A percentile compares a stretch with the other conserved stretches of the same genome.
These are phyloP conservation scores for Amiota minor DNA, from an alignment of 2,888 invertebrate species.

Conservation along the genomic window DNA sequence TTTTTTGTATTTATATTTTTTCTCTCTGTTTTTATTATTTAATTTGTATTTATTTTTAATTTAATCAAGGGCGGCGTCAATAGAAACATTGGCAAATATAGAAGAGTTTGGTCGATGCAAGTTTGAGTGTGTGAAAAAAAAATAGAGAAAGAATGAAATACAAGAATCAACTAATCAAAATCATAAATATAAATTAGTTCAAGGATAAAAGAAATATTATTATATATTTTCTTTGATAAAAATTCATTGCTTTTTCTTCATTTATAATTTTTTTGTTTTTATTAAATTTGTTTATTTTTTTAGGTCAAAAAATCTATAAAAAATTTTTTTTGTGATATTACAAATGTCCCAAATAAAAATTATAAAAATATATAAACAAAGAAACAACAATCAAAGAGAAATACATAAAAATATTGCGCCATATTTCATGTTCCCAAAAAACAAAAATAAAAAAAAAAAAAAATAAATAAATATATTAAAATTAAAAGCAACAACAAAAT, in stretches of 20 bases:
- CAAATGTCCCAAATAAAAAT: too few relatives aligned
- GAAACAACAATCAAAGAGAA: neutral
- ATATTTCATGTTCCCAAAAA: neutral
- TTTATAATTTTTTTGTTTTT: constrained; percentile 33
- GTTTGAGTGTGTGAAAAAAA: too few relatives aligned
- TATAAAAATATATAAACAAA: neutral
- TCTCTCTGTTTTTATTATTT: constrained; percentile 33
- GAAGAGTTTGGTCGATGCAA: too few relatives aligned
- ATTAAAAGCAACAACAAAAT: neutral
- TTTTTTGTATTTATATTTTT: constrained; percentile 29
- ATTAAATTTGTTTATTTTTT: neutral
- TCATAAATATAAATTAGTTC: too few relatives aligned
- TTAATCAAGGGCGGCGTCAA: constrained; percentile 38
- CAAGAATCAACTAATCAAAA: too few relatives aligned
- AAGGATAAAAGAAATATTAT: too few relatives aligned
- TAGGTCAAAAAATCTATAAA: too few relatives aligned
- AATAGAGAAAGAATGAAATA: too few relatives aligned
- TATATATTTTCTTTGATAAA: too few relatives aligned
- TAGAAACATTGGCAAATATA: too few relatives aligned
- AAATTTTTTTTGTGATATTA: too few relatives aligned
- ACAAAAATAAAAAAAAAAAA: too few relatives aligned
- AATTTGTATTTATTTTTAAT: constrained; percentile 28
- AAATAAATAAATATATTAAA: constrained; percentile 18
- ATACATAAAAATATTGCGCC: neutral
- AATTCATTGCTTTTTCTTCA: neutral